These are phyloP conservation scores for Bergia puertoricense DNA, from an alignment of 92 coral and sea anemone species.

Conservation along the genomic window DNA sequence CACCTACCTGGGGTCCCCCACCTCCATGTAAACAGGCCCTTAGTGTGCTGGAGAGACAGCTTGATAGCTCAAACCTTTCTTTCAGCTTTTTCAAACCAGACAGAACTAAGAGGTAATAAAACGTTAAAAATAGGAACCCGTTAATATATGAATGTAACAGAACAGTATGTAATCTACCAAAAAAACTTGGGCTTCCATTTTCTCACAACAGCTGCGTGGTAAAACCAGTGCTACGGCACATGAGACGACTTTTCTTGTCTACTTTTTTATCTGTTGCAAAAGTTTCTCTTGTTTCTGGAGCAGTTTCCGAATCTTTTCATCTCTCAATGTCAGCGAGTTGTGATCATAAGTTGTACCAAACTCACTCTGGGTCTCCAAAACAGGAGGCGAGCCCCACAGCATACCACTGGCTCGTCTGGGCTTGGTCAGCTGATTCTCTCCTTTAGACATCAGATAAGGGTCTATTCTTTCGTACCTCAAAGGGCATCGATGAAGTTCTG, in stretches of 20 bases:
- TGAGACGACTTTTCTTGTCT: neutral
- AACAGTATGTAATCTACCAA: neutral
- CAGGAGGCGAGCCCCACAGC: neutral
- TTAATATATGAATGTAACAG: neutral
- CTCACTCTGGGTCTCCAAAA: neutral
- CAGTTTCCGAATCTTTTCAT: conserved; percentile 12
- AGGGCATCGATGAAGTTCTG: neutral
- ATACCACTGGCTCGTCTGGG: conserved; percentile 1
- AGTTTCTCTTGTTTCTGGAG: conserved; percentile 23
- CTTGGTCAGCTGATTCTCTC: neutral
- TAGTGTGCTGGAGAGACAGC: neutral
- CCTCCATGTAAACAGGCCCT: no score
- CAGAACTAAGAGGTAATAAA: neutral
- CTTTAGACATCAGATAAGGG: neutral
- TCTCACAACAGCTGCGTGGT: neutral
- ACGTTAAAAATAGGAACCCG: neutral
- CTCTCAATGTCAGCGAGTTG: neutral
- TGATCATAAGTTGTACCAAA: neutral
- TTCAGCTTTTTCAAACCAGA: neutral
- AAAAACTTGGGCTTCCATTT: neutral
- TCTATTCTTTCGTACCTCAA: neutral
- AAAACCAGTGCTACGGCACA: neutral
- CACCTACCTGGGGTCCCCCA: no score
- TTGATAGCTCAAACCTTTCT: neutral
- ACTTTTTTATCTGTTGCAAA: neutral